These are phyloP conservation scores for Helleia helle DNA, from an alignment of 2,888 invertebrate species.

Conservation along the genomic window DNA sequence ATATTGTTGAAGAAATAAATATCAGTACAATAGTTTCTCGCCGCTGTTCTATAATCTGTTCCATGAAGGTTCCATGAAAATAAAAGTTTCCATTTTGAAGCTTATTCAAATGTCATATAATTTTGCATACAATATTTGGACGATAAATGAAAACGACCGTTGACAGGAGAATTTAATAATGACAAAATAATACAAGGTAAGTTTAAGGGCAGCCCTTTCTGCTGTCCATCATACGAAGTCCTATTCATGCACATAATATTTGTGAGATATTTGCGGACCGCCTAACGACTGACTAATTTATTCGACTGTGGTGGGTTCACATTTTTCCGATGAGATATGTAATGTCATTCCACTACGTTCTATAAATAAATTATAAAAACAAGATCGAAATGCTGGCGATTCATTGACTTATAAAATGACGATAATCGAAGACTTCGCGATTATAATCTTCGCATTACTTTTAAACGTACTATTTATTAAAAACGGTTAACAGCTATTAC, in stretches of 20 bases:
- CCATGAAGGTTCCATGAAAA: constrained; percentile 8
- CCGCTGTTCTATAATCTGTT: background rate
- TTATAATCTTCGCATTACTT: constrained; percentile 1
- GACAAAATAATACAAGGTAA: constrained; percentile 73
- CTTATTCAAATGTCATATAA: constrained; percentile 73
- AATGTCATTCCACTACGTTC: background rate
- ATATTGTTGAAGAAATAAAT: no score
- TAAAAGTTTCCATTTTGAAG: constrained; percentile 49
- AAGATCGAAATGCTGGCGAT: background rate
- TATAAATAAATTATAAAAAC: background rate
- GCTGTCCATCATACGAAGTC: constrained; percentile 69
- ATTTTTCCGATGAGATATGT: constrained; percentile 16
- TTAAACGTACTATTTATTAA: background rate
- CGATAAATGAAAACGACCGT: constrained; percentile 60
- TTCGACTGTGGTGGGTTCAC: constrained; percentile 32
- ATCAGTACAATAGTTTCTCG: background rate
- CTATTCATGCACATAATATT: constrained; percentile 70
- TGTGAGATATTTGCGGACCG: constrained; percentile 62
- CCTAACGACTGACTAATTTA: constrained; percentile 66
- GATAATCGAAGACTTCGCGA: background rate
- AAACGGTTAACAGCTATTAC: background rate
- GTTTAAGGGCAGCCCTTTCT: constrained; percentile 69
- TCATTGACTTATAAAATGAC: background rate
- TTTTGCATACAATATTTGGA: constrained; percentile 74
- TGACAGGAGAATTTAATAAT: constrained; percentile 74